Base-by-base conservation (phyloP, 2,113 vertebrate genomes). In the Bungarus multicinctus region DNA sequence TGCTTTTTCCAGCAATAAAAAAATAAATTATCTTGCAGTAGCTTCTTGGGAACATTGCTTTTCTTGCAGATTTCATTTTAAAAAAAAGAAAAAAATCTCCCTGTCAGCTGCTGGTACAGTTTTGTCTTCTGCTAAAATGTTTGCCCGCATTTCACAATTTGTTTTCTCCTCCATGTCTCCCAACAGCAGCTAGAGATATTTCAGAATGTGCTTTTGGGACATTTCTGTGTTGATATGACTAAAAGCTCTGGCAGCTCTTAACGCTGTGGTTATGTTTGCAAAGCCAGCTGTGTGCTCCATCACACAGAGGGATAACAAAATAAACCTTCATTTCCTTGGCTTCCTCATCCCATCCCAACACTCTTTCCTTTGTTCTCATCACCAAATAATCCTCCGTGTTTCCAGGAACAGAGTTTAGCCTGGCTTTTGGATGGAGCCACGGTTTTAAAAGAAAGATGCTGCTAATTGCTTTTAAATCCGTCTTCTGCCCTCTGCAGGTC, bases 211-310 rank as follows among this genome's bases (percentile, higher is more conserved):
- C 89, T 39, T 74, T 54, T 3, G 7, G 74, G 86, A 91, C 47
- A 47, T 60, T 50, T 54, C 45, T 91, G 87, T 58, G 87, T 91
- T 94, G 45, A 54, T 45, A 54, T 91, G 93, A 94, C 91, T 91
- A 64, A 91, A 93, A 91, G 34, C 45, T 53, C 87, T 93, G 60
- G 60, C 90, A 88, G 11, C 64, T 91, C 69, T 47, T 89, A 85
- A 85, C 52, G 43, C 86, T n/a, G 85, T 52, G 87, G 64, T 93
- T 91, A 81, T 39, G 39, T 93, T 89, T 91, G 53, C 93, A 64
- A 27, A 86, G 74, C 87, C 81, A 55, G 16, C 47, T 25, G 47
- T 54, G 39, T 54, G 43, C 90, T 53, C 47, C 25, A 18, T 69
- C n/a, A 0, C 0, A n/a, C 87, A 88, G 91, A 0, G 0, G 57